These are phyloP conservation scores for Aselliscus stoliczkanus DNA, from an alignment of 2,797 vertebrate genomes.

Conservation along the genomic window DNA sequence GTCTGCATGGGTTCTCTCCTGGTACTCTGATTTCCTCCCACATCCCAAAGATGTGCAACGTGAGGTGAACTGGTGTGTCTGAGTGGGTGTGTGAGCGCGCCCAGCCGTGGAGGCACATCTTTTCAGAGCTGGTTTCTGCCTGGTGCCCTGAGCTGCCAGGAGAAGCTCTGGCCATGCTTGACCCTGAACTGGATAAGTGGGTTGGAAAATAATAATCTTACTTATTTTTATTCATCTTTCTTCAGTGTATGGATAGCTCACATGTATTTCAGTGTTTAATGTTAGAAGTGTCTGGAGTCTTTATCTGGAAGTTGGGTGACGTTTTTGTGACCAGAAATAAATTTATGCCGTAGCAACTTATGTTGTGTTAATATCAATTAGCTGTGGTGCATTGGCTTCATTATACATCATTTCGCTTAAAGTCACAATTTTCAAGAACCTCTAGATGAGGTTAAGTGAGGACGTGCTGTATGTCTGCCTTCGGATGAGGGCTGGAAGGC, in stretches of 20 bases:
- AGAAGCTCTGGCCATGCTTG: background rate
- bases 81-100: background rate
- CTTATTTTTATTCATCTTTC: background rate
- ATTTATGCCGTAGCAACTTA: background rate
- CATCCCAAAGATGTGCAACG: background rate
- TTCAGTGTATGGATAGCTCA: background rate
- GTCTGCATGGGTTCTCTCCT: background rate
- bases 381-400: background rate
- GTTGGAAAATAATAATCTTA: background rate
- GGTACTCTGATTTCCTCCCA: background rate
- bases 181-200: background rate
- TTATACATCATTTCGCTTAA: background rate
- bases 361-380: background rate
- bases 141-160: background rate
- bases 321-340: background rate
- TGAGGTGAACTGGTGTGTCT: background rate
- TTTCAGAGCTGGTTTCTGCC: background rate
- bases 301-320: background rate
- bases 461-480: background rate
- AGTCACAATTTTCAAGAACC: background rate
- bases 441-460: background rate
- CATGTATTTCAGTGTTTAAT: background rate
- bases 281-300: background rate
- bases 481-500: background rate
- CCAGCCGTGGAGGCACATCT: background rate